Base-by-base conservation (phyloP, 2,113 vertebrate species). In the Isurus oxyrinchus region DNA sequence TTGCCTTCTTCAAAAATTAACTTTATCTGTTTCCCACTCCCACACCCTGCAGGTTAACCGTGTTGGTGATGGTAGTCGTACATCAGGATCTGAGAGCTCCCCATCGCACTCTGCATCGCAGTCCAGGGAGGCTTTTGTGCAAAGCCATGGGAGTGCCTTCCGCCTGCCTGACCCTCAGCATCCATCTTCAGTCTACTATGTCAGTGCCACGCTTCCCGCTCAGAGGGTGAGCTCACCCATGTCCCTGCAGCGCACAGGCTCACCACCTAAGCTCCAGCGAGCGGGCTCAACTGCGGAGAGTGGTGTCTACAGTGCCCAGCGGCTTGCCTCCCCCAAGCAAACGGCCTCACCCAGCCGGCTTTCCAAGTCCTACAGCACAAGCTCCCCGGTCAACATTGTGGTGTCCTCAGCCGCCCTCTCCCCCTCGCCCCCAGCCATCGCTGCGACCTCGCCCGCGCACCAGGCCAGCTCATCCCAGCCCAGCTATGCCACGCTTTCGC, bases 301-400 rank as follows among this genome's bases (percentile, higher is more conserved):
- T 88, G 97, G 98, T 23, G 98, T 98, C 97, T 99, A 99, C 97
- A 97, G 98, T 96, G 98, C 98, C 97, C 98, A 99, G 96, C 98
- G 99, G 96, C 98, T 98, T 96, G 98, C 99, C 97, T 99, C 99
- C 91, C 99, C 99, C 97, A 99, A 99, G 98, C 99, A 99, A 97
- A 95, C 67, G 8, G 66, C 66, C n/a, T 99, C 99, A 96, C 98
- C 99, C 96, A 98, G 97, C 97, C 98, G 99, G 84, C 98, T 99
- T 97, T 99, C 99, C 97, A 99, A 99, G 98, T 99, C 99, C 96
- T 99, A 99, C 98, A 99, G 99, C 98, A 99, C 98, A 97, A 98
- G 99, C 97, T 99, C 99, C 86, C 99, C 99, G 97, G 99, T 99
- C 98, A 99, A 99, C 98, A 99, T 99, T 97, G 99, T 98, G 79